A percentile compares a stretch with the other conserved stretches of the same genome.
These are phyloP conservation scores for Bombus cullumanus DNA, from an alignment of 1,140 invertebrate species.

Conservation along the genomic window DNA sequence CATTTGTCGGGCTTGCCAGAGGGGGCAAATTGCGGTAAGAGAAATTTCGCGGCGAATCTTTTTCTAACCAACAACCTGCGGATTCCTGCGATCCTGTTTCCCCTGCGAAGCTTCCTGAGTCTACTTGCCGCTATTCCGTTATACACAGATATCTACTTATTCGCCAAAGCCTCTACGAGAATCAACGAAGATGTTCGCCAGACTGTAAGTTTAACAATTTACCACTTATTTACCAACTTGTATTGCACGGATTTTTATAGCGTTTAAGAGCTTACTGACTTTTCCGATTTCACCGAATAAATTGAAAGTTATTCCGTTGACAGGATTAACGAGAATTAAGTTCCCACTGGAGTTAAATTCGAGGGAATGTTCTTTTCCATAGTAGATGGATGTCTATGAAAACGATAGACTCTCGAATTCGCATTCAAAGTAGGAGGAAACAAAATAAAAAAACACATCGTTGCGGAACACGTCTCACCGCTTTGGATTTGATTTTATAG, in stretches of 20 bases:
- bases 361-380: no score
- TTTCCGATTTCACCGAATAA: no score
- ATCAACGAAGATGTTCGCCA: background rate
- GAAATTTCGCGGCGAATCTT: background rate
- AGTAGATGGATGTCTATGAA: no score
- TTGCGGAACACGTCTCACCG: no score
- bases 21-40: background rate
- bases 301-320: no score
- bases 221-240: background rate
- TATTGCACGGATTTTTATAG: background rate
- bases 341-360: no score
- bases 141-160: background rate
- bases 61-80: background rate
- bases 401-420: no score
- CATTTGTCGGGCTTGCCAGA: background rate
- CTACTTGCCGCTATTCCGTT: background rate
- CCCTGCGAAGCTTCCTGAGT: background rate
- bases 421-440: no score
- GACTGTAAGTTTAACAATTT: background rate
- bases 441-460: no score
- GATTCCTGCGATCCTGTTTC: background rate
- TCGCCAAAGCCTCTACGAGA: background rate
- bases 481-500: no score
- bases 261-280: background rate
- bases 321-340: no score